Evolutionary conservation across 2,113 vertebrate species (phyloP), one percentile per base, ranked within the genome.

Genomic region (Tetrax tetrax): DNA sequence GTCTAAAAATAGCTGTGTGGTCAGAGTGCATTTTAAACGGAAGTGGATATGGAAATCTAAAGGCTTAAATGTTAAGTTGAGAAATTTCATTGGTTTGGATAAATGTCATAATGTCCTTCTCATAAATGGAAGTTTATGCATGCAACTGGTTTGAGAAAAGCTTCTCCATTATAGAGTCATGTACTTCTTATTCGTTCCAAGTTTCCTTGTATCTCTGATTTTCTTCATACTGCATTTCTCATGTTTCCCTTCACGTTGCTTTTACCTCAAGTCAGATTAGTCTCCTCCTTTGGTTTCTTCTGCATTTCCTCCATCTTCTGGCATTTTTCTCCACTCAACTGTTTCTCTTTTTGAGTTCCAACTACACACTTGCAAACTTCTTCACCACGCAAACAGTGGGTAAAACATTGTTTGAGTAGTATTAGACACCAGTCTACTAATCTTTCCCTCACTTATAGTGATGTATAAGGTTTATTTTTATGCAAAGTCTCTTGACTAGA

Each of bases 281-380:
- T 53, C 10, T 45, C 28, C 14, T 78, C 13, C 5, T 72, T 64
- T 22, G 5, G 5, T 35, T 69, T 77, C 33, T 57, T 16, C 22
- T n/a, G 9, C 4, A 7, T 54, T 35, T 79, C 43, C 21, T 50
- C 8, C 3, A 45, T 23, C 19, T 3, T 4, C 2, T 33, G 37
- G 3, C 5, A 37, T 47, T 28, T 27, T 64, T 74, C 4, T 22
- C 4, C 33, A 25, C 0, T n/a, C 14, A 54, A 0, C 2, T 22
- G 17, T 43, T 82, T 65, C 7, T 60, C n/a, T 60, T 82, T 82
- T 22, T 25, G 25, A 27, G 23, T 54, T 90, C 15, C 7, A 87
- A 3, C 12, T 66, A 72, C 31, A 31, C 21, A 61, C 9, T 27
- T 66, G 2, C 23, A 50, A 72, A 9, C 6, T 60, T 60, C 38